Evolutionary conservation across 2,113 vertebrate genomes (phyloP).

Genomic region (Beaufortia kweichowensis): DNA sequence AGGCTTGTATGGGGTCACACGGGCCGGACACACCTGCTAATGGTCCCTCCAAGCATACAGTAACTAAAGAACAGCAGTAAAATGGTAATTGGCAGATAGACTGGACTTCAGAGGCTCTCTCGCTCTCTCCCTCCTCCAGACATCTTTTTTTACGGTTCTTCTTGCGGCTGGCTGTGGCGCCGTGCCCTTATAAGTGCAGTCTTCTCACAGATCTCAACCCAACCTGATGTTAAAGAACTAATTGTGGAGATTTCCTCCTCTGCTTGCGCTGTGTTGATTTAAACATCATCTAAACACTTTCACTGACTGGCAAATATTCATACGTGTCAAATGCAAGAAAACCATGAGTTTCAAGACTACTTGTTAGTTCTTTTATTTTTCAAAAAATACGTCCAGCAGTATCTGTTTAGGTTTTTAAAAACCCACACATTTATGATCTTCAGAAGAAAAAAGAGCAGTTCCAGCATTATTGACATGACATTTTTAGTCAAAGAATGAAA

Average conservation of each 20-base stretch:
- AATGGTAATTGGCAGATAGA: slow-evolving; percentile 75
- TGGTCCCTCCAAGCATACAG: slow-evolving; percentile 75
- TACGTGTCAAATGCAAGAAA: not conserved
- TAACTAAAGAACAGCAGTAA: slow-evolving; percentile 79
- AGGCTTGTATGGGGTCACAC: slow-evolving; percentile 76
- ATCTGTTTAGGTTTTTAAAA: too few relatives aligned
- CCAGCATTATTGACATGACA: too few relatives aligned
- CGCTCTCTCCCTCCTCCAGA: slow-evolving; percentile 43
- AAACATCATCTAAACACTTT: slow-evolving; percentile 3
- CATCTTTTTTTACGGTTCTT: slow-evolving; percentile 75
- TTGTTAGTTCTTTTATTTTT: too few relatives aligned
- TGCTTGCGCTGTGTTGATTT: slow-evolving; percentile 56
- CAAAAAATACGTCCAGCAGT: too few relatives aligned
- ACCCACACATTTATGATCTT: too few relatives aligned
- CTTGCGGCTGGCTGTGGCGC: slow-evolving; percentile 86
- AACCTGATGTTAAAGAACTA: slow-evolving; percentile 90
- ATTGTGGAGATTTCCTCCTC: slow-evolving; percentile 95
- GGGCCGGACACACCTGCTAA: slow-evolving; percentile 84
- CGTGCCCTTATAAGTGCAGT: slow-evolving; percentile 82
- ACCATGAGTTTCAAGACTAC: too few relatives aligned
- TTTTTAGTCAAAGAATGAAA: too few relatives aligned
- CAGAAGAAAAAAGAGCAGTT: too few relatives aligned
- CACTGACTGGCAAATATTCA: not conserved
- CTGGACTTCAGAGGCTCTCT: slow-evolving; percentile 74
- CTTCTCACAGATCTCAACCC: slow-evolving; percentile 84